A percentile compares a stretch with the other conserved stretches of the same genome.
Conservation (phyloP, 1,140 invertebrate genomes). For the Scaptomyza graminum region DNA sequence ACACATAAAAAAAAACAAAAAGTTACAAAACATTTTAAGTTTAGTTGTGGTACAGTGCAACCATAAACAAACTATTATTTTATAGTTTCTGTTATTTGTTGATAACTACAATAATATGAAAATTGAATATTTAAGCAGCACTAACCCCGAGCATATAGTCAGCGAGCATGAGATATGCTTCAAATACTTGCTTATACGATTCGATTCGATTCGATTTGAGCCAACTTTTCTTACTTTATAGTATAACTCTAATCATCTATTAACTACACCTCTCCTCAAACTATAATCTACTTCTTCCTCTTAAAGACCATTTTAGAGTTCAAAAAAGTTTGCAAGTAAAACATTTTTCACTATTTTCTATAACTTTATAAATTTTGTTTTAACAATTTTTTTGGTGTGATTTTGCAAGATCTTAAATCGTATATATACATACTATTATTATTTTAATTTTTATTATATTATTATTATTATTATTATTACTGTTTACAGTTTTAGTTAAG, state of each 20-base stretch:
- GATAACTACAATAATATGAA: constrained; percentile 38
- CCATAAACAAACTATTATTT: constrained; percentile 55
- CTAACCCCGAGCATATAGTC: constrained; percentile 23
- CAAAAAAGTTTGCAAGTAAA: neutral
- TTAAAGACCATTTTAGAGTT: constrained; percentile 14
- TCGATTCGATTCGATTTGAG: neutral
- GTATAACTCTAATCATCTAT: neutral
- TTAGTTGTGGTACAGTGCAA: constrained; percentile 6
- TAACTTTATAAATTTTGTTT: constrained; percentile 40
- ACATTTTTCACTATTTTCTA: constrained; percentile 17
- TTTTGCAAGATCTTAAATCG: constrained; percentile 76
- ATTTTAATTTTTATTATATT: constrained; percentile 52
- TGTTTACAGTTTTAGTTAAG: constrained; percentile 51
- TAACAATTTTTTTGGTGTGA: constrained; percentile 73
- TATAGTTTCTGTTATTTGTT: constrained; percentile 76
- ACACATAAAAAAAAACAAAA: neutral
- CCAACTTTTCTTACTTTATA: constrained; percentile 2
- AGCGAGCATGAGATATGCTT: constrained; percentile 14
- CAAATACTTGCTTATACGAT: neutral
- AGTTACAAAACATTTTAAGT: constrained; percentile 4
- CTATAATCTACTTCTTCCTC: neutral
- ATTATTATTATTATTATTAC: constrained; percentile 48
- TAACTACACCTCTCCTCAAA: neutral
- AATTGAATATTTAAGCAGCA: constrained; percentile 19
- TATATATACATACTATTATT: constrained; percentile 65